Percentiles rank a stretch among this genome's conserved stretches.
phyloP scores from a whole-genome alignment of 2,888 invertebrate genomes.

The Synergus japonicus region DNA sequence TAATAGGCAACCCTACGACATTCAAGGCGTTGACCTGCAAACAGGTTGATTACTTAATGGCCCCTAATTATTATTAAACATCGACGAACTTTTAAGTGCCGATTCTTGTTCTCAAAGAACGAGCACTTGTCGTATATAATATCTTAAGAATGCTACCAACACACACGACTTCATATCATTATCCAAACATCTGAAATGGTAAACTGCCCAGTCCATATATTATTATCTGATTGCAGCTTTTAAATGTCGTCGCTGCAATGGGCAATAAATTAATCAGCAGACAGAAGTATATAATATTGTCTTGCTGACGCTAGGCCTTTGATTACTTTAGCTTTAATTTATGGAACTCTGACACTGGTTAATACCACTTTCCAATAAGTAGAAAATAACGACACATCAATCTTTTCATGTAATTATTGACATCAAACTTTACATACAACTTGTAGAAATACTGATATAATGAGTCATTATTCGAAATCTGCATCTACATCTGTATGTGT shows the following conservation, averaged over 20 bases:
- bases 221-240: background rate
- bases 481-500: background rate
- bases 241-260: constrained; percentile 12
- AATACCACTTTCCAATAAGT: background rate
- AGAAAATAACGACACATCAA: constrained; percentile 6
- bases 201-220: constrained; percentile 3
- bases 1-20: constrained; percentile 16
- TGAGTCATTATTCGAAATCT: background rate
- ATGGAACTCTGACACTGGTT: background rate
- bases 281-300: constrained; percentile 8
- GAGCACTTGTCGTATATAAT: background rate
- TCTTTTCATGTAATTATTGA: background rate
- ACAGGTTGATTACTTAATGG: constrained; percentile 15
- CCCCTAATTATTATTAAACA: constrained; percentile 2
- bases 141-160: background rate
- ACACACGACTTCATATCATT: background rate
- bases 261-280: constrained; percentile 16
- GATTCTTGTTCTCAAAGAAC: background rate
- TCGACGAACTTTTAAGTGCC: background rate
- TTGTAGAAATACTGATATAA: background rate
- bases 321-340: background rate
- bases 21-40: background rate
- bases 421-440: background rate
- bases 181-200: background rate
- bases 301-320: background rate